Evolutionary conservation across 2,888 invertebrate species (phyloP).

Genomic region (Eustalomyia histrio): DNA sequence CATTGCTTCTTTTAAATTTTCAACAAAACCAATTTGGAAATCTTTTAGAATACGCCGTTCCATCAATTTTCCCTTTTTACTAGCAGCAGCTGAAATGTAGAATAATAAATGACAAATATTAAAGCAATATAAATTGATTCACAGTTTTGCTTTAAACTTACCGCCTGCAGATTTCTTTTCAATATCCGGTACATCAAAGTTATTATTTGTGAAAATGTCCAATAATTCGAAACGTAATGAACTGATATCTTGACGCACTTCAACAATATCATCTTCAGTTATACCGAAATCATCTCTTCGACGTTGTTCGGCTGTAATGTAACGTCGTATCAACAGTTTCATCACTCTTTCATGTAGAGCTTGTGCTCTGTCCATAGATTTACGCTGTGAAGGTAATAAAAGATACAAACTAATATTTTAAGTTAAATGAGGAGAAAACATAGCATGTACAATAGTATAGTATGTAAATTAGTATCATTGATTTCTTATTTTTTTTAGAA

Average conservation of each 20-base stretch:
- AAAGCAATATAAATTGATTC: neutral
- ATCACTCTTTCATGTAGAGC: conserved; percentile 91
- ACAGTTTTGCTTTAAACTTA: conserved; percentile 46
- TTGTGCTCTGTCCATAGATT: conserved; percentile 86
- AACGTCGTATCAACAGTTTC: conserved; percentile 92
- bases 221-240: conserved; percentile 94
- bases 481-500: neutral
- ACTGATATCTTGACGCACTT: conserved; percentile 98
- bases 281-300: conserved; percentile 95
- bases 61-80: conserved; percentile 86
- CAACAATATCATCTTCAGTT: conserved; percentile 98
- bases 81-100: conserved; percentile 84
- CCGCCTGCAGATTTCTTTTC: conserved; percentile 82
- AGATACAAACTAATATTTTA: neutral
- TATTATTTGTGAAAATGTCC: conserved; percentile 93
- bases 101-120: neutral
- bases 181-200: conserved; percentile 89
- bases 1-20: conserved; percentile 88
- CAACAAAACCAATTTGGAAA: conserved; percentile 94
- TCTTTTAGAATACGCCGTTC: conserved; percentile 92
- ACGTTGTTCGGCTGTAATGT: conserved; percentile 92
- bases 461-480: conserved; percentile 17
- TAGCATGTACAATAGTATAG: neutral
- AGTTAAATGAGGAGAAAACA: too few species aligned
- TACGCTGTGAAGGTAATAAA: conserved; percentile 81